A percentile compares a stretch with the other conserved stretches of the same genome.
Evolutionary conservation across 1,140 invertebrate species (phyloP).

Genomic region (Ceratosolen solmsi): DNA sequence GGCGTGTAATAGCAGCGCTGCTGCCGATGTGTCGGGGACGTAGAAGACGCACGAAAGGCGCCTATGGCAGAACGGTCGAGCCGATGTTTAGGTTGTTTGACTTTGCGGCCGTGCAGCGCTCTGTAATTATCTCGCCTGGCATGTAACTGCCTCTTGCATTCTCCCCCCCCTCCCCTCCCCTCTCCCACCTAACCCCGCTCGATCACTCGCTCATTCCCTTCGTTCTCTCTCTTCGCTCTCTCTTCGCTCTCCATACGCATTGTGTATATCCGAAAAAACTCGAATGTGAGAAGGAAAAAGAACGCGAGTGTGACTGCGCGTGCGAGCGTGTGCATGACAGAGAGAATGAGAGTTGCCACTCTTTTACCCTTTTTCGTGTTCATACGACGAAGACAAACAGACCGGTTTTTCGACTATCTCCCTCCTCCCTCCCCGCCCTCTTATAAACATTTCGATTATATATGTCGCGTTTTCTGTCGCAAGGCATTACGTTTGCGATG

Average conservation of each 20-base stretch:
- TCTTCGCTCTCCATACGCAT: too few species aligned
- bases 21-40: not conserved
- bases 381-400: not conserved
- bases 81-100: conserved; percentile 74
- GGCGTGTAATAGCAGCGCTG: not conserved
- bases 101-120: conserved; percentile 71
- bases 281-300: too few species aligned
- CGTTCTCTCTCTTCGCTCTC: too few species aligned
- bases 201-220: not conserved
- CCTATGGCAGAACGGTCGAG: conserved; percentile 64
- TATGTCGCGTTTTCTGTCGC: not conserved
- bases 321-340: not conserved
- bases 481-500: conserved; percentile 37
- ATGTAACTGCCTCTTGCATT: conserved; percentile 69
- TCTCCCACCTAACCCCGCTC: not conserved
- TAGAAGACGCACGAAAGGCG: conserved; percentile 37
- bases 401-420: conserved; percentile 32
- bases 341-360: not conserved
- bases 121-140: conserved; percentile 74
- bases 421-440: not conserved
- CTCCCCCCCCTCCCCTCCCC: not conserved
- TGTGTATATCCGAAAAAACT: not conserved
- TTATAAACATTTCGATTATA: not conserved
- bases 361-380: not conserved
- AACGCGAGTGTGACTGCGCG: too few species aligned